Conservation (phyloP, 2,888 invertebrate genomes). For the Cosmopolites sordidus region DNA sequence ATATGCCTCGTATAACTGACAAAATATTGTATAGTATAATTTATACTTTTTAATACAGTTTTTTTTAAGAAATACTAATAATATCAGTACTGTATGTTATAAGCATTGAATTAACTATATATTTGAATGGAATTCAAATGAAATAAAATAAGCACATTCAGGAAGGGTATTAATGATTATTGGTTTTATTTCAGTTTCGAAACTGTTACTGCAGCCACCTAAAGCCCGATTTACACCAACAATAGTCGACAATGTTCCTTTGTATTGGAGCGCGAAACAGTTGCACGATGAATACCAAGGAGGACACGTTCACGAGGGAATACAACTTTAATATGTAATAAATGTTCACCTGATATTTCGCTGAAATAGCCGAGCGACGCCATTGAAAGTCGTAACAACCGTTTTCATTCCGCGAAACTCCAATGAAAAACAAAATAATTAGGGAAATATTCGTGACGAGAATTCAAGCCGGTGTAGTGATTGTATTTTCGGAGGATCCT, state of each 20-base stretch:
- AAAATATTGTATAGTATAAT: no score
- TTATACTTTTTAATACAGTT: no score
- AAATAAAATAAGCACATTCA: background rate
- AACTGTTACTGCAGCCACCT: background rate
- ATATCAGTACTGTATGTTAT: no score
- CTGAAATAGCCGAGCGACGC: constrained; percentile 20
- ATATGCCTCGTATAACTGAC: no score
- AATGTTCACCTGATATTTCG: constrained; percentile 30
- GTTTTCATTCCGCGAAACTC: constrained; percentile 23
- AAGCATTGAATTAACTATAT: no score
- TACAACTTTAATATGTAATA: constrained; percentile 32
- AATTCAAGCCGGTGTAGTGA: constrained; percentile 4
- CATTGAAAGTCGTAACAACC: constrained; percentile 21
- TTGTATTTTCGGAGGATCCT: no score
- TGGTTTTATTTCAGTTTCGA: background rate
- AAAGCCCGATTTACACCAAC: constrained; percentile 13
- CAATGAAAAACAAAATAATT: constrained; percentile 27
- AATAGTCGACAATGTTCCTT: constrained; percentile 21
- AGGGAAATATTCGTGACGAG: constrained; percentile 19
- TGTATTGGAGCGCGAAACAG: constrained; percentile 12
- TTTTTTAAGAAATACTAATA: no score
- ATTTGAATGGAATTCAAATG: no score
- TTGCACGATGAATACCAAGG: constrained; percentile 31
- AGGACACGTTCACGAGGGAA: constrained; percentile 28
- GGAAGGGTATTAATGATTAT: background rate